Conservation (phyloP, 2,888 invertebrate genomes). For the Leucophenga maculata region DNA sequence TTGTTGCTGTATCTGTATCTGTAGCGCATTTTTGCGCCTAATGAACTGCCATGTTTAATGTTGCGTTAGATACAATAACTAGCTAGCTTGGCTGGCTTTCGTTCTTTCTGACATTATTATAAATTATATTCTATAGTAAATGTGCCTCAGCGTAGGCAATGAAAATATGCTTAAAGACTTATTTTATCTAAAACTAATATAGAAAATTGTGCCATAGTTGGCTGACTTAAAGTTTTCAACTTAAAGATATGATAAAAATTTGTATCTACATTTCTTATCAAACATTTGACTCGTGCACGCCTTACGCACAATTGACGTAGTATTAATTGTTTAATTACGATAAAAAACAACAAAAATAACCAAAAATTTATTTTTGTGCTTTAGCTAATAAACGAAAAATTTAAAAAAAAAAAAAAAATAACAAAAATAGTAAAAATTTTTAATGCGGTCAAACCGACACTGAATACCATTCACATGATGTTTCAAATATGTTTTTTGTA, state of each 20-base stretch:
- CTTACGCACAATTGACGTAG: not conserved
- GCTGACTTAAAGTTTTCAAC: not conserved
- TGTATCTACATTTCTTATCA: not conserved
- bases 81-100: not conserved
- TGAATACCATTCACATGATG: no score
- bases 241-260: not conserved
- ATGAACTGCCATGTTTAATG: constrained; percentile 1
- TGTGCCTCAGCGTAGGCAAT: no score
- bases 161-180: constrained; percentile 10
- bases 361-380: not conserved
- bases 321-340: constrained; percentile 53
- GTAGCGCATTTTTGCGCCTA: not conserved
- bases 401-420: no score
- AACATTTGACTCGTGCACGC: not conserved
- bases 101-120: not conserved
- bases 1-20: no score
- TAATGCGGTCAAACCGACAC: no score
- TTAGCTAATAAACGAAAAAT: not conserved
- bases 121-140: constrained; percentile 5
- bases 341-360: constrained; percentile 40
- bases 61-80: not conserved
- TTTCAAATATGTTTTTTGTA: no score
- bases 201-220: not conserved
- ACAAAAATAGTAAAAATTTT: no score
- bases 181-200: constrained; percentile 12